A percentile compares a stretch with the other conserved stretches of the same genome.
phyloP scores from a whole-genome alignment of 2,888 invertebrate species.

The Xylophagus ater region DNA sequence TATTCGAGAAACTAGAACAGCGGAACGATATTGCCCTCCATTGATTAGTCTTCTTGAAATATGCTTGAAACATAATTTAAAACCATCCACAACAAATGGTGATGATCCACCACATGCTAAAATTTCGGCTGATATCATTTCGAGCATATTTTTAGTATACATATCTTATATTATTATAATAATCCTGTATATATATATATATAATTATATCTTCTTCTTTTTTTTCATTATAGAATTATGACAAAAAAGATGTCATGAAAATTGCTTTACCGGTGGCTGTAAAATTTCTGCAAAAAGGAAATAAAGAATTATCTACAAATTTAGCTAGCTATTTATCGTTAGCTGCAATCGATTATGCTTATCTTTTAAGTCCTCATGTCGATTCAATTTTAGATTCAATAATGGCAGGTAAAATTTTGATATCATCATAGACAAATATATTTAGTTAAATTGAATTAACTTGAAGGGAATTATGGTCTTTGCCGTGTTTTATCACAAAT shows the following conservation, averaged over 20 bases:
- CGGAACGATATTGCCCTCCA: constrained; percentile 75
- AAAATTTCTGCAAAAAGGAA: constrained; percentile 81
- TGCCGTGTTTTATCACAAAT: constrained; percentile 82
- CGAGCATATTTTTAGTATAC: constrained; percentile 83
- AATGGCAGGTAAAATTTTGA: constrained; percentile 65
- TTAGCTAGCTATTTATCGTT: constrained; percentile 85
- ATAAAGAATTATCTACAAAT: constrained; percentile 78
- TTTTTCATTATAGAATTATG: constrained; percentile 41
- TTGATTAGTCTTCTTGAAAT: constrained; percentile 76
- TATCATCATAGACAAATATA: neutral
- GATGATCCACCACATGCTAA: constrained; percentile 94
- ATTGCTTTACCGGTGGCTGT: constrained; percentile 78
- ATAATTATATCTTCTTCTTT: neutral
- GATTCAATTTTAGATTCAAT: constrained; percentile 85
- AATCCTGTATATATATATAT: neutral
- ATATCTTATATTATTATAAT: neutral
- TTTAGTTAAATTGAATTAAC: constrained; percentile 7
- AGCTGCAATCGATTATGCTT: constrained; percentile 84
- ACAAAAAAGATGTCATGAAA: constrained; percentile 47
- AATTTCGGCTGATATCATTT: constrained; percentile 89
- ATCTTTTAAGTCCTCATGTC: constrained; percentile 73
- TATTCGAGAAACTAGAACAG: constrained; percentile 73
- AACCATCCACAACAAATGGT: constrained; percentile 51
- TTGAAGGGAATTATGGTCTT: constrained; percentile 72
- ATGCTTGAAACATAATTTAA: constrained; percentile 79